Conservation (phyloP, 2,797 vertebrate species). For the Hephaestus fuliginosus region DNA sequence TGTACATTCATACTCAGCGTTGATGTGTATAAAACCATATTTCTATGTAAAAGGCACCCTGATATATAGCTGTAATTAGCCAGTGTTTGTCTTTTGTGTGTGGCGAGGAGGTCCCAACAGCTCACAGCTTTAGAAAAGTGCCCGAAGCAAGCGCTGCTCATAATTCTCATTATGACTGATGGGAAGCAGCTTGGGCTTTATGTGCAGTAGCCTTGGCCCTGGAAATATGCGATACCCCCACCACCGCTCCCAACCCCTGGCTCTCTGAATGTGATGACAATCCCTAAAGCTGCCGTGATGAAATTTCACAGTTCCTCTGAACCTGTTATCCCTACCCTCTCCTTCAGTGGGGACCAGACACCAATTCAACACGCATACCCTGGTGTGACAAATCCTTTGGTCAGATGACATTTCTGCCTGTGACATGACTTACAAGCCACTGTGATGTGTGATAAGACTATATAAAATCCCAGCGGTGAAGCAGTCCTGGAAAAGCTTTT, state of each 20-base stretch:
- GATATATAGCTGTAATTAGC: slow-evolving; percentile 53
- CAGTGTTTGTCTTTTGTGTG: slow-evolving; percentile 53
- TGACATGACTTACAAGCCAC: slow-evolving; percentile 20
- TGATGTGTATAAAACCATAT: slow-evolving; percentile 27
- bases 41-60: slow-evolving; percentile 24
- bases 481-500: slow-evolving; percentile 9
- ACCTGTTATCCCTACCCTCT: slow-evolving; percentile 49
- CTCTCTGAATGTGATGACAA: slow-evolving; percentile 56
- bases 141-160: slow-evolving; percentile 23
- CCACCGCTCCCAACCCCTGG: background rate
- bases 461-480: slow-evolving; percentile 3
- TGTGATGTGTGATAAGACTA: slow-evolving; percentile 32
- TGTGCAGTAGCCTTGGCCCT: slow-evolving; percentile 37
- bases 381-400: slow-evolving; percentile 50
- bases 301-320: slow-evolving; percentile 67
- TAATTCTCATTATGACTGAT: slow-evolving; percentile 63
- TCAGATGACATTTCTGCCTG: slow-evolving; percentile 54
- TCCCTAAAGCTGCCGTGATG: slow-evolving; percentile 50
- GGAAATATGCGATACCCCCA: slow-evolving; percentile 42
- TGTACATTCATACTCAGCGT: background rate
- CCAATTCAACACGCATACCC: slow-evolving; percentile 46
- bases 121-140: slow-evolving; percentile 48
- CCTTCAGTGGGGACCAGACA: slow-evolving; percentile 33
- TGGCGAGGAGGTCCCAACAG: slow-evolving; percentile 11
- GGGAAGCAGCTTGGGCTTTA: slow-evolving; percentile 43